Percentiles rank a stretch among this genome's conserved stretches.
Conservation (phyloP, 2,888 invertebrate genomes). For the Marasmarcha lunaedactyla region DNA sequence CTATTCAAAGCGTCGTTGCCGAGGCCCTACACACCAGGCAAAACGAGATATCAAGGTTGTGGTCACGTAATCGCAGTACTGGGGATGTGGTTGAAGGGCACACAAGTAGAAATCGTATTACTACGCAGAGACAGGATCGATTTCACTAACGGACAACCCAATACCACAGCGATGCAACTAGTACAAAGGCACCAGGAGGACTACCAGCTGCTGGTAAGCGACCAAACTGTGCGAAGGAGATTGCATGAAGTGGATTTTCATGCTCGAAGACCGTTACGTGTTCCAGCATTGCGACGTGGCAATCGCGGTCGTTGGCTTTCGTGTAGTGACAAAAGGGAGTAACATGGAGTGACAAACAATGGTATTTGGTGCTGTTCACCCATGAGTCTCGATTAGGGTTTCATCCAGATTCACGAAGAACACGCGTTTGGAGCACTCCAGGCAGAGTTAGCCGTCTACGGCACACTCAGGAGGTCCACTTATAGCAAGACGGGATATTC, state of each 20-base stretch:
- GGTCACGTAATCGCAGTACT: too few species aligned
- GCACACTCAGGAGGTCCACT: constrained; percentile 5
- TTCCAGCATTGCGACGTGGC: background rate
- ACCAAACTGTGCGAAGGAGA: background rate
- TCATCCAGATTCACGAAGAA: constrained; percentile 7
- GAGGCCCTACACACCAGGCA: too few species aligned
- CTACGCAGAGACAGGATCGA: too few species aligned
- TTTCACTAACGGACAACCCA: too few species aligned
- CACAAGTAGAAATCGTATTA: too few species aligned
- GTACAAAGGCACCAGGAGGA: too few species aligned
- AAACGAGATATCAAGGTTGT: too few species aligned
- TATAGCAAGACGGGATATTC: constrained; percentile 8
- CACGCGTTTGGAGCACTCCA: constrained; percentile 8
- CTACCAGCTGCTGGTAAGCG: too few species aligned
- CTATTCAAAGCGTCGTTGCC: too few species aligned
- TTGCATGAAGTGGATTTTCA: background rate
- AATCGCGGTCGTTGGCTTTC: constrained; percentile 4
- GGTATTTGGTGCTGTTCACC: constrained; percentile 7
- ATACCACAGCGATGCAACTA: too few species aligned
- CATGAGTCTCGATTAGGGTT: constrained; percentile 10
- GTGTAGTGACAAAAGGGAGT: background rate
- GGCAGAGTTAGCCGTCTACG: constrained; percentile 6
- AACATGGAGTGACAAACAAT: constrained; percentile 6
- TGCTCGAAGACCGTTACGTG: too few species aligned
- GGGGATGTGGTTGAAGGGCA: too few species aligned